Evolutionary conservation across 23 tunicate genomes (phyloP).

Genomic region (Phallusia fumigata): DNA sequence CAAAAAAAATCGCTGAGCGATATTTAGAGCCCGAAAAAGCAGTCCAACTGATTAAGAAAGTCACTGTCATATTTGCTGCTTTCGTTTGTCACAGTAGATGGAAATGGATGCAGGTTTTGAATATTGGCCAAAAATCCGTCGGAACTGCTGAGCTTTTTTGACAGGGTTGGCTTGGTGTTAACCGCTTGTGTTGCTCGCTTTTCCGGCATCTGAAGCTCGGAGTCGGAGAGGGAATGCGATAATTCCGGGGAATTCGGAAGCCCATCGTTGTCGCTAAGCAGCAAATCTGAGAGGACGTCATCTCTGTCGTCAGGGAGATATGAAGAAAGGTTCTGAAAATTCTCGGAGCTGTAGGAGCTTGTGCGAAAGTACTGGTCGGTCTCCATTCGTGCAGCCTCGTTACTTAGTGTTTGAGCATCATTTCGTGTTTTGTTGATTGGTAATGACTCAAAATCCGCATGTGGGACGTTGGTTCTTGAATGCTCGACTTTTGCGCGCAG

Average conservation of each 20-base stretch:
- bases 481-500: slow-evolving; percentile 18
- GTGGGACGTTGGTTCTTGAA: background rate
- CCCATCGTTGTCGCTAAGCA: background rate
- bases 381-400: background rate
- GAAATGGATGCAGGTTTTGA: background rate
- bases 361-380: background rate
- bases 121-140: background rate
- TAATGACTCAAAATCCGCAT: background rate
- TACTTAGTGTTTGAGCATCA: background rate
- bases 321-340: background rate
- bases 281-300: background rate
- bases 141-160: slow-evolving; percentile 9
- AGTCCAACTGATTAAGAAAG: background rate
- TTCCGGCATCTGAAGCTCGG: background rate
- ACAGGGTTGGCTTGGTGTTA: background rate
- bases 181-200: background rate
- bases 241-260: background rate
- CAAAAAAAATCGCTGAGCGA: background rate
- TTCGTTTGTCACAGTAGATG: background rate
- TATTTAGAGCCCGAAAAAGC: slow-evolving; percentile 6
- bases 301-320: background rate
- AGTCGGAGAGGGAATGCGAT: slow-evolving; percentile 1
- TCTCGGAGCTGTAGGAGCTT: background rate
- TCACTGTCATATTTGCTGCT: background rate
- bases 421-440: background rate